Percentiles rank a stretch among this genome's conserved stretches.
These are phyloP conservation scores for Ciconia stormi DNA, from an alignment of 2,113 vertebrate species.

Conservation along the genomic window DNA sequence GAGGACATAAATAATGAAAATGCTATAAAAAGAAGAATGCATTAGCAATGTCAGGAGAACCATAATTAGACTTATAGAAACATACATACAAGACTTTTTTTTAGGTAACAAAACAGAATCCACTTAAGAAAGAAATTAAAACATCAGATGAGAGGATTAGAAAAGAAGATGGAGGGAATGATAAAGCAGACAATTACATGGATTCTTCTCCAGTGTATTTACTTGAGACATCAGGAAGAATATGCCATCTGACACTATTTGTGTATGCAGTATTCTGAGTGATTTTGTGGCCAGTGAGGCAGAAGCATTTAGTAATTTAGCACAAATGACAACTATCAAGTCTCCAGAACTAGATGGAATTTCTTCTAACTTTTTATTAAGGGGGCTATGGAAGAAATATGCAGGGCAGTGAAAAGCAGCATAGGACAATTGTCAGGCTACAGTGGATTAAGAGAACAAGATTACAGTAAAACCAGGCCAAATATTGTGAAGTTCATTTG, in stretches of 20 bases:
- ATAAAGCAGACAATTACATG: not conserved
- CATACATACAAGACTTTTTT: not conserved
- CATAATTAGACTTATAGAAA: constrained; percentile 6
- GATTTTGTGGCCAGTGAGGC: not conserved
- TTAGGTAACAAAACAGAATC: not conserved
- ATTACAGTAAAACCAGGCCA: not conserved
- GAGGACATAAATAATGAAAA: not conserved
- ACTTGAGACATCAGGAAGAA: not conserved
- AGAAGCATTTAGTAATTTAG: not conserved
- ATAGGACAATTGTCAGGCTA: not conserved
- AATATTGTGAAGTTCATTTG: not conserved
- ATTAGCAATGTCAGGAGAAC: not conserved
- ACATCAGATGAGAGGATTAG: not conserved
- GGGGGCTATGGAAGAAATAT: not conserved
- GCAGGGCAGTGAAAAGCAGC: not conserved
- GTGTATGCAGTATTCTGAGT: not conserved
- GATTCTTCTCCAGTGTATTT: not conserved
- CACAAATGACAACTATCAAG: not conserved
- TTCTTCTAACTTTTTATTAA: not conserved
- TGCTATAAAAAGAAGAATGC: not conserved
- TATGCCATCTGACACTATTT: not conserved
- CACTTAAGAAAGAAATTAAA: not conserved
- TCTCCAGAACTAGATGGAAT: not conserved
- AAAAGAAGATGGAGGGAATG: not conserved
- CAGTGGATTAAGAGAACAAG: not conserved